phyloP scores from a whole-genome alignment of 2,888 invertebrate species.

The Lepetodrilus schrolli region DNA sequence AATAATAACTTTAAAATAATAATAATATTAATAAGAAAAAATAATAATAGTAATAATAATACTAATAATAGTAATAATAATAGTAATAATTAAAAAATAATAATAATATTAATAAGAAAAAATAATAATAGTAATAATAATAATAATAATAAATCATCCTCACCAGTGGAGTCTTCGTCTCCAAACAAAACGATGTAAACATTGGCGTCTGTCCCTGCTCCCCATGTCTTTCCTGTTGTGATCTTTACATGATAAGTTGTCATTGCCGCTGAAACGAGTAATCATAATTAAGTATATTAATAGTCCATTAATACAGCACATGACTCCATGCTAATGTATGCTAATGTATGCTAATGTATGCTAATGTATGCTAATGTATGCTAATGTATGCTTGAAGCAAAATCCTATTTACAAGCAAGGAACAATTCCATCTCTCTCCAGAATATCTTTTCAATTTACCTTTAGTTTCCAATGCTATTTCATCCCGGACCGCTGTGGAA shows the following conservation, averaged over 20 bases:
- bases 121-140: too few relatives aligned
- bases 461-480: conserved; percentile 73
- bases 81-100: too few relatives aligned
- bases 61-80: too few relatives aligned
- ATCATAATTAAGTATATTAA: too few relatives aligned
- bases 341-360: too few relatives aligned
- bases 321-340: too few relatives aligned
- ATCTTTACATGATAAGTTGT: conserved; percentile 74
- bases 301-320: too few relatives aligned
- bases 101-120: too few relatives aligned
- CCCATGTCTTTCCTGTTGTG: conserved; percentile 70
- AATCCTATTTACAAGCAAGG: not conserved
- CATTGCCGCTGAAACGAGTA: conserved; percentile 68
- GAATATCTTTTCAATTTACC: conserved; percentile 51
- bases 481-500: conserved; percentile 61
- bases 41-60: too few relatives aligned
- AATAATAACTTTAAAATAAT: too few relatives aligned
- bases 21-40: too few relatives aligned
- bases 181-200: conserved; percentile 73
- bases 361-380: not conserved
- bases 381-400: not conserved
- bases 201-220: conserved; percentile 75
- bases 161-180: conserved; percentile 73
- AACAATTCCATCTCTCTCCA: too few relatives aligned
- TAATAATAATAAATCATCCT: conserved; percentile 29